Evolutionary conservation across 2,113 vertebrate genomes (phyloP), one percentile per base, ranked within the genome.

Genomic region (Coptodon bakossiorum): DNA sequence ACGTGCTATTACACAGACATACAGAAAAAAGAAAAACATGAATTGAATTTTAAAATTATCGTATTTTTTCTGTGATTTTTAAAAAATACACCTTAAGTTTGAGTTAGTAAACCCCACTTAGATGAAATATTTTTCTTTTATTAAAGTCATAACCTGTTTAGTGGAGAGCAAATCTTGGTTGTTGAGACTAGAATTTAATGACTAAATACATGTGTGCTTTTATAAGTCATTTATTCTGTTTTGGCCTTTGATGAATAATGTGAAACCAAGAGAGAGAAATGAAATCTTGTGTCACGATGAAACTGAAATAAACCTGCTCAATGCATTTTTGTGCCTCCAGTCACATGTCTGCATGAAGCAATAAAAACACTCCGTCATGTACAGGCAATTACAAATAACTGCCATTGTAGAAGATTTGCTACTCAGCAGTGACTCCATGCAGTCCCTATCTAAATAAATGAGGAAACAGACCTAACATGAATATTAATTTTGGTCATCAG

Each of bases 261-360:
- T 48, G 24, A 76, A 29, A 6, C 40, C 68, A 48, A 48, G 48
- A 17, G 14, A 76, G 3, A 71, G 71, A 78, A 78, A 78, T 78
- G 0, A 50, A 50, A 50, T 78, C 43, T 19, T 50, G 24, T 48
- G 24, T 31, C 16, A 2, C 6, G 6, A 50, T 31, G 9, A 50
- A 50, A 31, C 2, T 31, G 43, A 78, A n/a, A 10, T 50, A 31
- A 50, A 50, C 27, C 24, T 31, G 71, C 10, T 76, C 2, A 19
- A 24, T 73, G 66, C 66, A 73, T 73, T 73, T 73, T 73, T 73
- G 38, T 45, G 38, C 66, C 22, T 43, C 66, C 22, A 1, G 68
- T 73, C 36, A 45, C 68, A 73, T 45, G n/a, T 45, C 36, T 45
- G 68, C 13, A 73, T 45, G 40, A 73, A 73, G 68, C 68, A 73